A percentile compares a stretch with the other conserved stretches of the same genome.
Evolutionary conservation across 2,888 invertebrate species (phyloP).

Genomic region (Lamellibrachia columna): DNA sequence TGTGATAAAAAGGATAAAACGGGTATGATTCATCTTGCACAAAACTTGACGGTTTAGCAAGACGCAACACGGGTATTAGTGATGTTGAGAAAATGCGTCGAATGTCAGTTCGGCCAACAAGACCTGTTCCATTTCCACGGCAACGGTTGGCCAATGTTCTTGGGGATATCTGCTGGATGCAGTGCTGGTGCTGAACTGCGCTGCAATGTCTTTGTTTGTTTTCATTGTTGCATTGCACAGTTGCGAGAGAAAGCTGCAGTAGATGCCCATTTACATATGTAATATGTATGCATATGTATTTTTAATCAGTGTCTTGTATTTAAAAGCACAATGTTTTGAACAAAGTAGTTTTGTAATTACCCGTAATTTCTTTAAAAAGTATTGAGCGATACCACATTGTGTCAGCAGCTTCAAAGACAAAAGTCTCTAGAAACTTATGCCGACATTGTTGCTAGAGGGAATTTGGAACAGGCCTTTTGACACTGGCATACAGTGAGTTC

Average conservation of each 20-base stretch:
- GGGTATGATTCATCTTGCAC: not conserved
- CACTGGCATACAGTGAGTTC: not conserved
- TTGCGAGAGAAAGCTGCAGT: not conserved
- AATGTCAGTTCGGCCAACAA: not conserved
- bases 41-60: not conserved
- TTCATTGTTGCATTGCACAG: not conserved
- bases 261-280: not conserved
- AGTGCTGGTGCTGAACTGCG: not conserved
- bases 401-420: not conserved
- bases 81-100: not conserved
- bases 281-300: not conserved
- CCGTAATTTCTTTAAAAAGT: not conserved
- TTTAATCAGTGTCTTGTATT: not conserved
- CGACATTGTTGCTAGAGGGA: not conserved
- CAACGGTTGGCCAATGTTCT: not conserved
- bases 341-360: not conserved
- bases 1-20: not conserved
- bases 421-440: not conserved
- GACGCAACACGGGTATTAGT: not conserved
- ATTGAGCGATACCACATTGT: not conserved
- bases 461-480: not conserved
- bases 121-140: not conserved
- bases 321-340: not conserved
- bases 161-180: not conserved
- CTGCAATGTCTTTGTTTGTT: not conserved